Evolutionary conservation across 2,113 vertebrate species (phyloP).

Genomic region (Anhinga rufa): DNA sequence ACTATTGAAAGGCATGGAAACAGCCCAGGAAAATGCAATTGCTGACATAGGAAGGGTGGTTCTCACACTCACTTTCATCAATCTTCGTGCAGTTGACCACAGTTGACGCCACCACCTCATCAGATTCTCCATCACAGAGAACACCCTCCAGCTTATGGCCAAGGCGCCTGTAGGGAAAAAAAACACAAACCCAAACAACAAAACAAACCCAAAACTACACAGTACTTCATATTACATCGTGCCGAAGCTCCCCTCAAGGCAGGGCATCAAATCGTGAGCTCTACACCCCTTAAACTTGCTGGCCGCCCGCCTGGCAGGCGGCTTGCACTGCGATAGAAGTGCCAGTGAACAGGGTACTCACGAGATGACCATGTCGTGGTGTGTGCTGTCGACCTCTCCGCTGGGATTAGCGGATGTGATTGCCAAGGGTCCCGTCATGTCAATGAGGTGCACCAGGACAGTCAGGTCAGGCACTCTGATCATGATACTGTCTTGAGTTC

Average conservation of each 20-base stretch:
- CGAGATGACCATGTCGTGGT: slow-evolving; percentile 87
- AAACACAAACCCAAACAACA: not conserved
- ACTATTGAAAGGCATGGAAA: not conserved
- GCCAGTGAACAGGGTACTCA: slow-evolving; percentile 45
- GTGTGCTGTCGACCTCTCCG: slow-evolving; percentile 85
- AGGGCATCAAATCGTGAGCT: rapidly evolving
- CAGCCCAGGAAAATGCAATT: not conserved
- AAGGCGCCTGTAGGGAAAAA: slow-evolving; percentile 71
- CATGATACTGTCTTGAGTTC: slow-evolving; percentile 89
- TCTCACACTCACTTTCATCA: slow-evolving; percentile 76
- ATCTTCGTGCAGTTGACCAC: slow-evolving; percentile 86
- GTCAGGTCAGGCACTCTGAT: slow-evolving; percentile 88
- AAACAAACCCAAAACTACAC: not conserved
- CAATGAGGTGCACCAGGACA: slow-evolving; percentile 79
- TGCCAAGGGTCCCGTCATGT: slow-evolving; percentile 85
- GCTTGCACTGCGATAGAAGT: not conserved
- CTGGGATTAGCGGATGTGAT: slow-evolving; percentile 90
- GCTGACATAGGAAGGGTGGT: not conserved
- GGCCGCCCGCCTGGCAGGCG: not conserved
- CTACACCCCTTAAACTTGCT: rapidly evolving
- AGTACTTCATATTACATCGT: too few relatives aligned
- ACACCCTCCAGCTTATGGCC: slow-evolving; percentile 86
- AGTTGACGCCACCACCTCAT: slow-evolving; percentile 84
- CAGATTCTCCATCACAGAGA: slow-evolving; percentile 85
- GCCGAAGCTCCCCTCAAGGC: rapidly evolving